Conservation (phyloP, 2,113 vertebrate genomes). For the Anolis carolinensis region DNA sequence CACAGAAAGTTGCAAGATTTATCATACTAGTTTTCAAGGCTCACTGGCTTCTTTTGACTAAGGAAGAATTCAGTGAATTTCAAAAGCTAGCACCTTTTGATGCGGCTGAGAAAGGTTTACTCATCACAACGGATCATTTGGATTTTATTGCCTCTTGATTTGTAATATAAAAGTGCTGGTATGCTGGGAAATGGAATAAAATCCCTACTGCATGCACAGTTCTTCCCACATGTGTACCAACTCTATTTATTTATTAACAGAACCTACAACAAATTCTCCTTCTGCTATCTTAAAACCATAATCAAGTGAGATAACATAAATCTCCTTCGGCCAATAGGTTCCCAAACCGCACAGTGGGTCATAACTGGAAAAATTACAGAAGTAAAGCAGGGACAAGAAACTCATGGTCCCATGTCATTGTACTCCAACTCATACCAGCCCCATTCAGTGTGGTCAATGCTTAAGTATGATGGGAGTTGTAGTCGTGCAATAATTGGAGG, state of each 20-base stretch:
- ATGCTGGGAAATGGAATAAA: background rate
- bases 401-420: background rate
- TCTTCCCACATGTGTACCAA: background rate
- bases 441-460: too few species aligned
- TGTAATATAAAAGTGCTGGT: background rate
- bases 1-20: too few species aligned
- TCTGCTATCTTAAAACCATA: background rate
- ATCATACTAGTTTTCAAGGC: too few species aligned
- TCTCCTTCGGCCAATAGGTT: slow-evolving; percentile 6
- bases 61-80: too few species aligned
- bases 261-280: background rate
- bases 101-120: too few species aligned
- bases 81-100: too few species aligned
- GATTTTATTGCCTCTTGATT: too few species aligned
- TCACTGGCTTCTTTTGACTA: too few species aligned
- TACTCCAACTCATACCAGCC: background rate
- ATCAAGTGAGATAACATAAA: slow-evolving; percentile 16
- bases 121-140: too few species aligned
- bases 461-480: background rate
- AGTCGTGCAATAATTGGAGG: background rate
- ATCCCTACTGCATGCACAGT: background rate
- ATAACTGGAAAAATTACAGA: background rate
- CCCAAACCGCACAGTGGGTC: slow-evolving; percentile 22
- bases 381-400: background rate
- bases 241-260: slow-evolving; percentile 11